Evolutionary conservation across 2,888 invertebrate genomes (phyloP).

Genomic region (Amiota mariae): DNA sequence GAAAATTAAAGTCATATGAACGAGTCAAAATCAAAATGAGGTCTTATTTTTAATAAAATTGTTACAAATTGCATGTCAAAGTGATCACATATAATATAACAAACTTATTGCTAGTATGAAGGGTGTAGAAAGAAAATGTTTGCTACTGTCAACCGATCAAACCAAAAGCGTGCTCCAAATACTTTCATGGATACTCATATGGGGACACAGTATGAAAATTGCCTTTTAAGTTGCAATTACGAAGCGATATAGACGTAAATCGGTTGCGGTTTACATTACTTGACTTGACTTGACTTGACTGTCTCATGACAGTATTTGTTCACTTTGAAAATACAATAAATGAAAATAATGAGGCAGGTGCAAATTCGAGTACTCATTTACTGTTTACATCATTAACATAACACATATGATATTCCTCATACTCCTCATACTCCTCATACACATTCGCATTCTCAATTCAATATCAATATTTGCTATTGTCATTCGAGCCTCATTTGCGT

Average conservation of each 20-base stretch:
- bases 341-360: no score
- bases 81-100: no score
- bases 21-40: no score
- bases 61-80: no score
- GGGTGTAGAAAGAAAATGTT: not conserved
- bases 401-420: no score
- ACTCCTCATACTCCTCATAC: no score
- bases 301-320: not conserved
- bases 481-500: not conserved
- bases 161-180: conserved; percentile 18
- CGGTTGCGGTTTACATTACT: not conserved
- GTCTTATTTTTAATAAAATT: no score
- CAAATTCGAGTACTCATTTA: no score
- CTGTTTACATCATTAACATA: no score
- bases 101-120: not conserved
- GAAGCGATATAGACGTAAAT: conserved; percentile 18
- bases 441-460: not conserved
- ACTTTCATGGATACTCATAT: not conserved
- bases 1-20: no score
- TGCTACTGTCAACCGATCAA: no score
- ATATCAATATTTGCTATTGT: not conserved
- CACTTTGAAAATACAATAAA: no score
- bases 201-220: not conserved
- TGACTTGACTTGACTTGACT: not conserved
- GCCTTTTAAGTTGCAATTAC: conserved; percentile 16